Conservation (phyloP, 2,888 invertebrate genomes). For the Aphidius colemani region DNA sequence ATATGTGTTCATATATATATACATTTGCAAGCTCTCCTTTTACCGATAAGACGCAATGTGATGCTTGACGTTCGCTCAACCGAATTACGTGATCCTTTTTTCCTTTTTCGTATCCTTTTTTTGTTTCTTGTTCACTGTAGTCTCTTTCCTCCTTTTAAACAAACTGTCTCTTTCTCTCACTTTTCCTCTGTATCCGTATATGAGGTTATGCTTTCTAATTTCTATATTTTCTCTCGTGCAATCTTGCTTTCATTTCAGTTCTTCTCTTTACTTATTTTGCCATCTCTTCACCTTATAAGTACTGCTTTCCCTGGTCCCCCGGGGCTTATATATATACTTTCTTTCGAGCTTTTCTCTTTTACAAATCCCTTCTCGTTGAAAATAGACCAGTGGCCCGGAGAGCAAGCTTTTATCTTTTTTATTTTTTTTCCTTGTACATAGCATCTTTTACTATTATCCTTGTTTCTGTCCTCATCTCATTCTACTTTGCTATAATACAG, state of each 20-base stretch:
- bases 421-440: no score
- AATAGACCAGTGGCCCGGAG: slow-evolving; percentile 24
- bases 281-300: slow-evolving; percentile 11
- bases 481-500: no score
- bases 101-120: neutral
- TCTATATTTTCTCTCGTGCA: no score
- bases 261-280: slow-evolving; percentile 10
- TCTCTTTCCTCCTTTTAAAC: neutral
- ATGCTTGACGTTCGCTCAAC: slow-evolving; percentile 29
- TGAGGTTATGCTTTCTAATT: no score
- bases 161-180: neutral
- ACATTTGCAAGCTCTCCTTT: slow-evolving; percentile 10
- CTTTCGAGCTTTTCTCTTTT: neutral
- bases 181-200: neutral
- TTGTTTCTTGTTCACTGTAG: no score
- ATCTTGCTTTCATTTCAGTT: neutral
- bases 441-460: no score
- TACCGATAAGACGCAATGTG: slow-evolving; percentile 17
- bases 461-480: no score
- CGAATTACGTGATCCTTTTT: slow-evolving; percentile 22
- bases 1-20: slow-evolving; percentile 7
- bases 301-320: neutral
- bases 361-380: slow-evolving; percentile 5
- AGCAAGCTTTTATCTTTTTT: neutral
- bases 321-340: neutral